phyloP scores from a whole-genome alignment of 2,113 vertebrate species.

The Neoarius graeffei region DNA sequence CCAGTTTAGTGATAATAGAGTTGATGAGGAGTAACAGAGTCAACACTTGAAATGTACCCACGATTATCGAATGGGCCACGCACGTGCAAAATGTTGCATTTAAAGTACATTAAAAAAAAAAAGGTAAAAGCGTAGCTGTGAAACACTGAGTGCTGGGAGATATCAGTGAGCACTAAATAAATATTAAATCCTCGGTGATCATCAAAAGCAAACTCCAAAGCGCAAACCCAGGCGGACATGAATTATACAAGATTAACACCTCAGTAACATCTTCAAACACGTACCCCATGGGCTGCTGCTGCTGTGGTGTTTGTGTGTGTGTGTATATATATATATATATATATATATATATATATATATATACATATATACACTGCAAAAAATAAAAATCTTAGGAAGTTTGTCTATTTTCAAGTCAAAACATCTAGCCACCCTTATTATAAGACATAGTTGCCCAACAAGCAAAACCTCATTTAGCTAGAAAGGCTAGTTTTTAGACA shows the following conservation, averaged over 20 bases:
- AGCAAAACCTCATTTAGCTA: too few relatives aligned
- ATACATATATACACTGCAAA: too few relatives aligned
- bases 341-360: too few relatives aligned
- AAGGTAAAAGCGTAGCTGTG: not conserved
- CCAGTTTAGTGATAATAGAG: too few relatives aligned
- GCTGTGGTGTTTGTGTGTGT: not conserved
- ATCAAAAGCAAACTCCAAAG: slow-evolving; percentile 51
- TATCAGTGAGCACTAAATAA: slow-evolving; percentile 41
- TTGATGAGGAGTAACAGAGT: too few relatives aligned
- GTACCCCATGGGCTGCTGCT: slow-evolving; percentile 43
- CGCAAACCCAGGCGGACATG: slow-evolving; percentile 38
- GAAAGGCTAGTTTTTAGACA: too few relatives aligned
- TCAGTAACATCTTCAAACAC: slow-evolving; percentile 46
- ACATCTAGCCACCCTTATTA: too few relatives aligned
- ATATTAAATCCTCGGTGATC: slow-evolving; percentile 46
- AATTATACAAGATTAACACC: slow-evolving; percentile 53
- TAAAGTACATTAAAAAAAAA: slow-evolving; percentile 25
- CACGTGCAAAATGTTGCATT: slow-evolving; percentile 31
- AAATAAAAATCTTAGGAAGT: too few relatives aligned
- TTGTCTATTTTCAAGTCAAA: too few relatives aligned
- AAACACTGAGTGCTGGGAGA: not conserved
- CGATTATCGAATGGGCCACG: too few relatives aligned
- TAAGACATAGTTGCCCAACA: too few relatives aligned
- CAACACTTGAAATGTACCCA: too few relatives aligned
- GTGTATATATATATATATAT: not conserved